phyloP scores from a whole-genome alignment of 2,888 invertebrate genomes.

The Pocota personata region DNA sequence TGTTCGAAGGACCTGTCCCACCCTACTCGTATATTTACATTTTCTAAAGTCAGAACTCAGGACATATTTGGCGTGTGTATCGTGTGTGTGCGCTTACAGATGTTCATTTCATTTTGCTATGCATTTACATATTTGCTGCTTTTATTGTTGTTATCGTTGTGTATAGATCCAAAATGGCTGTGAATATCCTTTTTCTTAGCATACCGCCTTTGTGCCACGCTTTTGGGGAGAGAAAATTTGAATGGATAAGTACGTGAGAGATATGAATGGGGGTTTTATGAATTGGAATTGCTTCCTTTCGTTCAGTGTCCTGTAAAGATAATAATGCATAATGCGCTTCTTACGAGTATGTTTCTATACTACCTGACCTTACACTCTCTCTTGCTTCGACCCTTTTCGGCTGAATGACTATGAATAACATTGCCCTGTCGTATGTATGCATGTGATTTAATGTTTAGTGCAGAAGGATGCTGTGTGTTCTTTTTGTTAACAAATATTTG shows the following conservation, averaged over 20 bases:
- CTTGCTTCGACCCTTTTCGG: not conserved
- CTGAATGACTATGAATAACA: not conserved
- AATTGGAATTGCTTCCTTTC: slow-evolving; percentile 33
- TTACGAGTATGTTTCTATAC: not conserved
- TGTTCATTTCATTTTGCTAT: slow-evolving; percentile 56
- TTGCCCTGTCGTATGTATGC: slow-evolving; percentile 3
- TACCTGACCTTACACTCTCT: not conserved
- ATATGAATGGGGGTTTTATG: slow-evolving; percentile 21
- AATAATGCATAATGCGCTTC: slow-evolving; percentile 57
- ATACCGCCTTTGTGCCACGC: not conserved
- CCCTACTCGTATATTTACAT: not conserved
- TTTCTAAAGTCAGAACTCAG: not conserved
- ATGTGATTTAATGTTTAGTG: slow-evolving; percentile 19
- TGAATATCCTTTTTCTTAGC: slow-evolving; percentile 14
- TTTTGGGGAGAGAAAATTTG: slow-evolving; percentile 1
- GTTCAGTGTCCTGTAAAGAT: slow-evolving; percentile 33
- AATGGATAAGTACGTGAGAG: slow-evolving; percentile 17
- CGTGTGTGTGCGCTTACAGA: slow-evolving; percentile 32
- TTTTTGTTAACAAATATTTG: slow-evolving; percentile 41
- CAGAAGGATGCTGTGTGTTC: slow-evolving; percentile 18
- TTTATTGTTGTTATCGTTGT: slow-evolving; percentile 27
- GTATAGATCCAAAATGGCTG: slow-evolving; percentile 28
- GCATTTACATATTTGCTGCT: slow-evolving; percentile 34
- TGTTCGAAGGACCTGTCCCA: not conserved
- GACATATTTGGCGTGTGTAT: not conserved